Evolutionary conservation across 2,888 invertebrate genomes (phyloP).

Genomic region (Mesoligia furuncula): DNA sequence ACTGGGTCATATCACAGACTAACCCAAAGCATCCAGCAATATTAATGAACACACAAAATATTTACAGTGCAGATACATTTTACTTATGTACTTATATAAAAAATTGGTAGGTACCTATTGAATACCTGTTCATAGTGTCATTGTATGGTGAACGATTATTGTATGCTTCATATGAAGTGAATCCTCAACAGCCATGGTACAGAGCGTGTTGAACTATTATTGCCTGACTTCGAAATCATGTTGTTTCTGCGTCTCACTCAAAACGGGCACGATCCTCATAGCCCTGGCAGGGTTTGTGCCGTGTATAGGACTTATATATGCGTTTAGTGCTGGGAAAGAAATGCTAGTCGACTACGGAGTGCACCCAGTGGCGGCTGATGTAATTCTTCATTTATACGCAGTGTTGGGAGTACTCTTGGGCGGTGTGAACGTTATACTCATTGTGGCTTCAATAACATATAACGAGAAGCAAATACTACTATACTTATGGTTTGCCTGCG

Average conservation of each 20-base stretch:
- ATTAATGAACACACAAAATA: not conserved
- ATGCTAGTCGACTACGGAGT: slow-evolving; percentile 65
- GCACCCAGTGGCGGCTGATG: slow-evolving; percentile 38
- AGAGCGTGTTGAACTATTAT: slow-evolving; percentile 62
- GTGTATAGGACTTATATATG: slow-evolving; percentile 68
- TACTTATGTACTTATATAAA: no score
- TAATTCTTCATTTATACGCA: slow-evolving; percentile 71
- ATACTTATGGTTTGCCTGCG: slow-evolving; percentile 74
- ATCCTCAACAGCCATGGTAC: slow-evolving; percentile 42
- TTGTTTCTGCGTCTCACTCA: slow-evolving; percentile 73
- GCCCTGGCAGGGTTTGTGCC: slow-evolving; percentile 71
- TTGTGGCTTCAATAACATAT: slow-evolving; percentile 72
- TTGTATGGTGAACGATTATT: not conserved
- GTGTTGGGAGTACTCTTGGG: slow-evolving; percentile 72
- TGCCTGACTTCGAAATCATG: slow-evolving; percentile 69
- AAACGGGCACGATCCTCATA: slow-evolving; percentile 74
- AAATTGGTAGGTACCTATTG: not conserved
- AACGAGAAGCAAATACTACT: slow-evolving; percentile 75
- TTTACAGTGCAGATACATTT: not conserved
- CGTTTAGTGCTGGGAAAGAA: slow-evolving; percentile 59
- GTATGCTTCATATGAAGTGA: not conserved
- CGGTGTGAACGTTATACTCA: slow-evolving; percentile 69
- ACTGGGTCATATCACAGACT: not conserved
- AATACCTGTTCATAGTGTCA: not conserved
- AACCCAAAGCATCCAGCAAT: not conserved